phyloP scores from a whole-genome alignment of 2,113 vertebrate species.

The Chlamydotis undulata region DNA sequence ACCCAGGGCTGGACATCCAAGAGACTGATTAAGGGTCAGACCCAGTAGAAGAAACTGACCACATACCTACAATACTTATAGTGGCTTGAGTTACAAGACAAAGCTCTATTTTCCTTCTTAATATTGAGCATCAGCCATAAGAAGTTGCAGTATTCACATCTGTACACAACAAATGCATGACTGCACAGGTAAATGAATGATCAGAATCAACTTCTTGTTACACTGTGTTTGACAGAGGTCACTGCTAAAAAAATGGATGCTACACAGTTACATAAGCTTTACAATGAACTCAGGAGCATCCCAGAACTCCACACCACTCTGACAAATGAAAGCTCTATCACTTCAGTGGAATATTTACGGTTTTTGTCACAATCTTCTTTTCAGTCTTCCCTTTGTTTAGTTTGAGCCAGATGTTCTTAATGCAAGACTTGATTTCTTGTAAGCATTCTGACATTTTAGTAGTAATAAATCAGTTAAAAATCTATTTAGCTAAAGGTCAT shows the following conservation, averaged over 20 bases:
- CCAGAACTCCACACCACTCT: neutral
- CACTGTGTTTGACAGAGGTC: neutral
- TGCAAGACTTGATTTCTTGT: neutral
- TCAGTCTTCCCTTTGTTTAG: neutral
- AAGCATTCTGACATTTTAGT: slow-evolving; percentile 6
- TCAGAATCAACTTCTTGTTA: neutral
- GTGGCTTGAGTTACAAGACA: neutral
- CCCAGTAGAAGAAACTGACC: neutral
- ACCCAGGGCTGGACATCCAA: neutral
- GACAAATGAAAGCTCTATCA: neutral
- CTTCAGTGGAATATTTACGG: neutral
- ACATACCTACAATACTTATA: neutral
- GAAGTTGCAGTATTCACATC: neutral
- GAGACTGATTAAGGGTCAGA: neutral
- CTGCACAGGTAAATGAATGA: neutral
- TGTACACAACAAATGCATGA: neutral
- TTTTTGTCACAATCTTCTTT: neutral
- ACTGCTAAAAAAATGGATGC: neutral
- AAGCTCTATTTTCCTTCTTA: neutral
- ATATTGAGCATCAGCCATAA: neutral
- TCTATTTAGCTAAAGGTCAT: neutral
- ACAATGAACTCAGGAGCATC: neutral
- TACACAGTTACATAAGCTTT: neutral
- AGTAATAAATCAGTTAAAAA: slow-evolving; percentile 25
- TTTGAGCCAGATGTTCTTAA: slow-evolving; percentile 25